phyloP scores from a whole-genome alignment of 2,888 invertebrate genomes.

The Abscondita cerata region DNA sequence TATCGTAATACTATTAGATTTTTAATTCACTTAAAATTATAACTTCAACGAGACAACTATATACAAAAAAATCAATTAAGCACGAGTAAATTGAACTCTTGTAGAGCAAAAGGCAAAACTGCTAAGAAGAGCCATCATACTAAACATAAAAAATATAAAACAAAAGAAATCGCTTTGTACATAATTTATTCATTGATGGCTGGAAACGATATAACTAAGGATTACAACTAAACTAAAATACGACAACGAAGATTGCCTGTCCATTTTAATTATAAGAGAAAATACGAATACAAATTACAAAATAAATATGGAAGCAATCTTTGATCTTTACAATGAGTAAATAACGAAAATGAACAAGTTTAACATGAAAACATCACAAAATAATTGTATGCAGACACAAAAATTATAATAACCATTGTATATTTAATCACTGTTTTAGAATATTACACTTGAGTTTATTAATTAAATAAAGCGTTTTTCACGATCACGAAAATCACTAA shows the following conservation, averaged over 20 bases:
- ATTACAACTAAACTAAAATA: conserved; percentile 29
- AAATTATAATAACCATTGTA: conserved; percentile 33
- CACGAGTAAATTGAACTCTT: neutral
- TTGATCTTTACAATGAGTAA: conserved; percentile 31
- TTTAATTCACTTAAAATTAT: too few species aligned
- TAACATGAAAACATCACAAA: conserved; percentile 37
- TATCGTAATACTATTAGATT: too few species aligned
- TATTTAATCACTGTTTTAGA: conserved; percentile 37
- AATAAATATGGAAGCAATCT: conserved; percentile 35
- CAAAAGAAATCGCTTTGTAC: conserved; percentile 21
- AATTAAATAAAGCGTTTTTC: conserved; percentile 36
- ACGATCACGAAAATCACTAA: conserved; percentile 37
- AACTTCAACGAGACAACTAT: too few species aligned
- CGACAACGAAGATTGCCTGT: conserved; percentile 33
- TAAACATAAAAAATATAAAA: neutral
- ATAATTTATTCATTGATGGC: conserved; percentile 32
- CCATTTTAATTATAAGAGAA: conserved; percentile 26
- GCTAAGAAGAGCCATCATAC: neutral
- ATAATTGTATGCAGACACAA: conserved; percentile 32
- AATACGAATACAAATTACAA: conserved; percentile 20
- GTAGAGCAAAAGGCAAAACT: neutral
- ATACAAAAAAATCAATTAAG: neutral
- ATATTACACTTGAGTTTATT: conserved; percentile 34
- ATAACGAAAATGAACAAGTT: conserved; percentile 30
- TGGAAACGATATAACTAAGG: conserved; percentile 29